A percentile compares a stretch with the other conserved stretches of the same genome.
phyloP scores from a whole-genome alignment of 2,888 invertebrate species.

The Craniophora ligustri region DNA sequence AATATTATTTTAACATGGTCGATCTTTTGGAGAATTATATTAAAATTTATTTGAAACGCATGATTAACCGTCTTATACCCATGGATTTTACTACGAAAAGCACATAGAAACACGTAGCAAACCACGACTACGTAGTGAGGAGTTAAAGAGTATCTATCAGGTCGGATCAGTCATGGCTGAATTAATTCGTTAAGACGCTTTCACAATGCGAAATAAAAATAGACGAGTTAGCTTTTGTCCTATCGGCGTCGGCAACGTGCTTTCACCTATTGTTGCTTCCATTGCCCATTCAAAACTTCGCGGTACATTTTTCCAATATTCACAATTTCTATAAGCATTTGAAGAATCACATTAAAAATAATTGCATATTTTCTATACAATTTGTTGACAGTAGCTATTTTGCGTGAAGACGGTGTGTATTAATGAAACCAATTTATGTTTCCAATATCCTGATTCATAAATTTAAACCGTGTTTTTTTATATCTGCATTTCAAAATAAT shows the following conservation, averaged over 20 bases:
- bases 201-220: conserved; percentile 72
- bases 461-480: not conserved
- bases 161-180: conserved; percentile 65
- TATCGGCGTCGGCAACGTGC: conserved; percentile 65
- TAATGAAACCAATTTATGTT: not conserved
- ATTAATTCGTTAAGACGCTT: conserved; percentile 80
- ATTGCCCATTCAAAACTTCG: conserved; percentile 51
- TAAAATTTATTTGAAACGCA: not conserved
- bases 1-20: conserved; percentile 2
- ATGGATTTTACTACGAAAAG: conserved; percentile 12
- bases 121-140: conserved; percentile 53
- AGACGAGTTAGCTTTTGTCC: conserved; percentile 69
- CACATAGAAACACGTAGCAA: not conserved
- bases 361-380: conserved; percentile 11
- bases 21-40: conserved; percentile 1
- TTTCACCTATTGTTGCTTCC: conserved; percentile 72
- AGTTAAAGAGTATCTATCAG: conserved; percentile 70
- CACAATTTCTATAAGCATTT: conserved; percentile 37
- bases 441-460: not conserved
- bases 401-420: not conserved
- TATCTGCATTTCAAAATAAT: not conserved
- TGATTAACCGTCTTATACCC: not conserved
- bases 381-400: not conserved
- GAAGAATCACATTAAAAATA: conserved; percentile 12
- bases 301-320: conserved; percentile 47